These are phyloP conservation scores for Ferrisia virgata DNA, from an alignment of 2,888 invertebrate genomes.

Conservation along the genomic window DNA sequence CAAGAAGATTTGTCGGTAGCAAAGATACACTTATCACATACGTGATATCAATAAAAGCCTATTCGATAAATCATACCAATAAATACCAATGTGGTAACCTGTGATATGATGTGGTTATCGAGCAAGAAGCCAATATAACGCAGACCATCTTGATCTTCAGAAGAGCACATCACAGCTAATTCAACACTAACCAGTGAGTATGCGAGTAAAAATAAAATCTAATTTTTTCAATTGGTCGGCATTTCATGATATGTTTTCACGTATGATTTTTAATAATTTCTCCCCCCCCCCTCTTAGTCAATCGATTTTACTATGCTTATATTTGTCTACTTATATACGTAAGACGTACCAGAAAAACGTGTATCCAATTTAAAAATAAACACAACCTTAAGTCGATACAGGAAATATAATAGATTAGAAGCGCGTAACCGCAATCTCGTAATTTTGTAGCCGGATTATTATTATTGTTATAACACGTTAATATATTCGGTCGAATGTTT, in stretches of 20 bases:
- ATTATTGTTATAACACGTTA: not conserved
- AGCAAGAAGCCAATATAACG: no score
- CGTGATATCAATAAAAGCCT: no score
- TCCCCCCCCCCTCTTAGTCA: no score
- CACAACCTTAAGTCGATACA: not conserved
- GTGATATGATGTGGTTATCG: no score
- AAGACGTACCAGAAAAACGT: no score
- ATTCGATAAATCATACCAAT: no score
- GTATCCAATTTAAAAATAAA: conserved; percentile 26
- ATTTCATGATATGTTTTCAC: not conserved
- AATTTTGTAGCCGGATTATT: not conserved
- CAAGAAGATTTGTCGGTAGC: no score
- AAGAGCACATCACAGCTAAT: not conserved
- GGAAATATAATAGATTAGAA: conserved; percentile 13
- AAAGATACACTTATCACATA: no score
- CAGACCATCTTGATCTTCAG: not conserved
- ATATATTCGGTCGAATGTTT: not conserved
- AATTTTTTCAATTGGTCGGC: not conserved
- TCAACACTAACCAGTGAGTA: not conserved
- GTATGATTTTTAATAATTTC: not conserved
- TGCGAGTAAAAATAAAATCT: not conserved
- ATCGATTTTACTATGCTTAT: not conserved
- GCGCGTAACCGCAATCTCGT: not conserved
- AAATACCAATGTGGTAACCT: no score
- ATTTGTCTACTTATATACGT: not conserved